Conservation (phyloP, 1,140 invertebrate species). For the Cepaea nemoralis region DNA sequence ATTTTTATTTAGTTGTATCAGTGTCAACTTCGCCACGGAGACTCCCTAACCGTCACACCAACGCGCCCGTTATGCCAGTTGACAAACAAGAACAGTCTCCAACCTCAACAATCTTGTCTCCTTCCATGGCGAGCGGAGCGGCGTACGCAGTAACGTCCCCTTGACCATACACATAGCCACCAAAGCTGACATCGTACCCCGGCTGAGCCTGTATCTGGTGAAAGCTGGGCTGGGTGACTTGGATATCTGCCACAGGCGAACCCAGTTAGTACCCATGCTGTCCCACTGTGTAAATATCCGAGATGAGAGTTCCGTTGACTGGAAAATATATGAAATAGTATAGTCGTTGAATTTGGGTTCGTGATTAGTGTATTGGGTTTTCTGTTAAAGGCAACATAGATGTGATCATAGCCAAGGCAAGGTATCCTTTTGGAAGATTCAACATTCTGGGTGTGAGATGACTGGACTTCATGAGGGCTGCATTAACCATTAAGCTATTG, state of each 20-base stretch:
- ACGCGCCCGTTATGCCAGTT: too few relatives aligned
- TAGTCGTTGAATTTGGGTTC: too few relatives aligned
- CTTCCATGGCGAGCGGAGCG: conserved; percentile 19
- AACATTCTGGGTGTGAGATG: too few relatives aligned
- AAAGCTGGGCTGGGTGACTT: background rate
- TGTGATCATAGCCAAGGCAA: too few relatives aligned
- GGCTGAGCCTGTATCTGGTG: background rate
- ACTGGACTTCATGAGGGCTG: too few relatives aligned
- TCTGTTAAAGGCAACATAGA: too few relatives aligned
- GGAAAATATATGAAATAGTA: background rate
- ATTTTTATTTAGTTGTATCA: too few relatives aligned
- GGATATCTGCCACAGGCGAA: background rate
- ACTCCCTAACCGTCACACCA: too few relatives aligned
- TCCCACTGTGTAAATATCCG: background rate
- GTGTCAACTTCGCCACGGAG: too few relatives aligned
- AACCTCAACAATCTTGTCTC: background rate
- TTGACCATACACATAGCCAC: conserved; percentile 24
- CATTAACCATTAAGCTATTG: too few relatives aligned
- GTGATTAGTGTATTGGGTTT: too few relatives aligned
- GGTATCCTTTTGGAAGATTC: too few relatives aligned
- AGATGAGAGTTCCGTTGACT: background rate
- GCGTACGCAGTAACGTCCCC: conserved; percentile 14
- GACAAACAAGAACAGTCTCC: background rate
- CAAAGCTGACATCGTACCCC: background rate
- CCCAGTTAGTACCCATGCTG: background rate